Base-by-base conservation (phyloP, 1,140 invertebrate species). In the Caenorhabditis tropicalis region DNA sequence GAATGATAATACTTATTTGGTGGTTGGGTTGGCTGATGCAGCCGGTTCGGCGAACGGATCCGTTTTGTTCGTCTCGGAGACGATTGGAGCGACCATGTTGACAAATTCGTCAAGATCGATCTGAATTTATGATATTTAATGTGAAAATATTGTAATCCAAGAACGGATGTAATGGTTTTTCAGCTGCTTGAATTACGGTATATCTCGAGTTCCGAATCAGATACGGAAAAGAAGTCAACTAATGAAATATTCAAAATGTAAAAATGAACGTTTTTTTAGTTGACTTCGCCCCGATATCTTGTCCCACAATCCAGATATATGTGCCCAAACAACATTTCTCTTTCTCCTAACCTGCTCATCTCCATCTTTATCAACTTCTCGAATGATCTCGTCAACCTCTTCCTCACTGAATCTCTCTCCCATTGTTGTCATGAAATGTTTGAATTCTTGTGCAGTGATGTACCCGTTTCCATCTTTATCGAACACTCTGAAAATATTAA, bases 391-490 rank as follows among this genome's bases (percentile, higher is more conserved):
- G 79, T 90, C 89, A 21, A 90, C 90, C 81, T 91, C 90, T 81
- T 91, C 90, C 49, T 91, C 90, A 49, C 89, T 91, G 86, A 91
- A 91, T 83, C 91, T 91, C 51, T 91, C 90, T 16, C 90, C 90
- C 90, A 91, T 91, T 27, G 90, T 91, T 12, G 90, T 91, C 90
- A 91, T 91, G 79, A 91, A 91, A 65, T 91, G 90, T 36, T 89
- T 88, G 84, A 91, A 91, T 83, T 91, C 90, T 60, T 91, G 89
- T 43, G 90, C 90, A 33, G 90, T 91, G 21, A 91, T 91, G 84
- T 84, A 91, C 21, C 87, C 90, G 86, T 91, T 91, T 4, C 90
- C 90, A 82, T 91, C 90, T 86, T 91, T 91, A 79, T 91, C 90
- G 81, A 91, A 91, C n/a, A 91, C 90, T 82, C 89, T 90, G 81